phyloP scores from a whole-genome alignment of 2,113 vertebrate genomes.

The Candoia aspera region DNA sequence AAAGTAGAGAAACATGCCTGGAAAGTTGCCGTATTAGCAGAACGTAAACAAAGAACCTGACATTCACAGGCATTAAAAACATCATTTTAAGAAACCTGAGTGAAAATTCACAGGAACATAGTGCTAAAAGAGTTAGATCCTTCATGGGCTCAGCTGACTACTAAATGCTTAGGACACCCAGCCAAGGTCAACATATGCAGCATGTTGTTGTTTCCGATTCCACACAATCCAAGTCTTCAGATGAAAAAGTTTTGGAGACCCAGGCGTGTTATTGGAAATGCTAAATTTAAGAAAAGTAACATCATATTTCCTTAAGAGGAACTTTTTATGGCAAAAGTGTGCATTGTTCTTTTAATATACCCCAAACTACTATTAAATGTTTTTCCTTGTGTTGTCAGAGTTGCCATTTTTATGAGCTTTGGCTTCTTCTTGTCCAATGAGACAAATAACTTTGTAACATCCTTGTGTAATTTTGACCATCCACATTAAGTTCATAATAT shows the following conservation, averaged over 20 bases:
- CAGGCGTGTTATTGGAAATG: slow-evolving; percentile 57
- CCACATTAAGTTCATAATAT: slow-evolving; percentile 98
- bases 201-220: slow-evolving; percentile 37
- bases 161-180: slow-evolving; percentile 38
- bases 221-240: slow-evolving; percentile 44
- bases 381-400: slow-evolving; percentile 74
- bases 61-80: slow-evolving; percentile 60
- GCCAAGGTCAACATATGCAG: slow-evolving; percentile 30
- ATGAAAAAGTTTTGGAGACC: slow-evolving; percentile 54
- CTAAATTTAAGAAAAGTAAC: slow-evolving; percentile 65
- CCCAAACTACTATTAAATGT: slow-evolving; percentile 44
- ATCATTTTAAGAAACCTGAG: slow-evolving; percentile 71
- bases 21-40: slow-evolving; percentile 57
- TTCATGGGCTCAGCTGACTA: slow-evolving; percentile 39
- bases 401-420: slow-evolving; percentile 87
- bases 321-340: slow-evolving; percentile 61
- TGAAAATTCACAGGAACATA: slow-evolving; percentile 61
- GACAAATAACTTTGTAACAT: slow-evolving; percentile 87
- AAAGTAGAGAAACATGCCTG: slow-evolving; percentile 67
- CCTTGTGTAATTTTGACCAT: slow-evolving; percentile 95
- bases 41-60: slow-evolving; percentile 54
- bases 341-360: slow-evolving; percentile 58
- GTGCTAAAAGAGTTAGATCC: slow-evolving; percentile 52
- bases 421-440: slow-evolving; percentile 74
- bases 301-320: slow-evolving; percentile 58